A percentile compares a stretch with the other conserved stretches of the same genome.
phyloP scores from a whole-genome alignment of 1,140 invertebrate genomes.

The Paracyclopina nana region DNA sequence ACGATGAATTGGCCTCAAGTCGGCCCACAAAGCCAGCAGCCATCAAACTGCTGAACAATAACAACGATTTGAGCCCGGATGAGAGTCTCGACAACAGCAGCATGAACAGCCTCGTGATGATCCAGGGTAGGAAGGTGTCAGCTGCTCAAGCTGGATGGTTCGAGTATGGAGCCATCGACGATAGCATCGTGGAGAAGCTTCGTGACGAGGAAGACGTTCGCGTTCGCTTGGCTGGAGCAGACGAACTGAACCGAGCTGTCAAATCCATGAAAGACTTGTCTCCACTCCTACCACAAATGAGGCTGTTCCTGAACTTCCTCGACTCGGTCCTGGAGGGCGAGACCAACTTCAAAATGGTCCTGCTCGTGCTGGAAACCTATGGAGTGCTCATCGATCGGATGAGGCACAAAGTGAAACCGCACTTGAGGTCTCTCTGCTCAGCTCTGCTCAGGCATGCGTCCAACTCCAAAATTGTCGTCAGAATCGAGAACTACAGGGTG shows the following conservation, averaged over 20 bases:
- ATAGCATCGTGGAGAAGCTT: constrained; percentile 4
- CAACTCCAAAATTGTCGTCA: constrained; percentile 25
- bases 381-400: constrained; percentile 14
- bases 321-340: constrained; percentile 35
- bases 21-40: too few relatives aligned
- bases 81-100: too few relatives aligned
- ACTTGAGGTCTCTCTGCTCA: constrained; percentile 21
- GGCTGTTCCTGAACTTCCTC: constrained; percentile 38
- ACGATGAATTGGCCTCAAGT: neutral
- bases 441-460: constrained; percentile 1
- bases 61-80: too few relatives aligned
- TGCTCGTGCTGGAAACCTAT: constrained; percentile 30
- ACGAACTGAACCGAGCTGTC: constrained; percentile 33
- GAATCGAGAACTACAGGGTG: constrained; percentile 23
- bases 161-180: constrained; percentile 13
- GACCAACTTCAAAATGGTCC: constrained; percentile 36
- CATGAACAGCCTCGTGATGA: too few relatives aligned
- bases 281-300: constrained; percentile 36
- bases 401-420: constrained; percentile 16
- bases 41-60: too few relatives aligned
- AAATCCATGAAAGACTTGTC: constrained; percentile 30
- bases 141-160: neutral
- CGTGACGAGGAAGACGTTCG: constrained; percentile 33
- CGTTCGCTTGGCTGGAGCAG: constrained; percentile 33
- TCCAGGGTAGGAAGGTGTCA: neutral